Conservation (phyloP, 1,140 invertebrate genomes). For the Lepidurus arcticus region DNA sequence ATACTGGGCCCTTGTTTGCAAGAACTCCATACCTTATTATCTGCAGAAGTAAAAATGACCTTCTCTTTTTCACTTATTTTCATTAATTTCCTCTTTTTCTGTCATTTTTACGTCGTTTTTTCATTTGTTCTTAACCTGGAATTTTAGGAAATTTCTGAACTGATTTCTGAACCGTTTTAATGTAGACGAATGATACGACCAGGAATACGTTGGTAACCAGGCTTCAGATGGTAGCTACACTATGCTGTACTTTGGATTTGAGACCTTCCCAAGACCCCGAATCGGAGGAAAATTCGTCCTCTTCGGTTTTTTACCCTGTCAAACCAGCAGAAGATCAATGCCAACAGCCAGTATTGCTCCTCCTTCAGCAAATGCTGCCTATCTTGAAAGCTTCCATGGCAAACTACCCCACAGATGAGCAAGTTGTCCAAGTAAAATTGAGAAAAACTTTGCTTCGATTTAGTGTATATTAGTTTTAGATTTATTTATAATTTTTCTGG, state of each 20-base stretch:
- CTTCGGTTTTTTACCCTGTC: not conserved
- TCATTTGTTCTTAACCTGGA: not conserved
- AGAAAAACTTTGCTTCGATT: not conserved
- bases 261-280: slow-evolving; percentile 38
- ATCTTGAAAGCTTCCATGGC: slow-evolving; percentile 51
- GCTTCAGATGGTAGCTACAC: slow-evolving; percentile 62
- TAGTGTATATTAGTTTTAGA: not conserved
- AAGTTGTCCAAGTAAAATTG: slow-evolving; percentile 53
- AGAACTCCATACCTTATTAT: slow-evolving; percentile 52
- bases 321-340: slow-evolving; percentile 37
- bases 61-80: not conserved
- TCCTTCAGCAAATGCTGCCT: slow-evolving; percentile 57
- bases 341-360: slow-evolving; percentile 50
- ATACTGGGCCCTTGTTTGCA: slow-evolving; percentile 62
- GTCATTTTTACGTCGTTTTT: not conserved
- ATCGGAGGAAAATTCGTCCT: slow-evolving; percentile 25
- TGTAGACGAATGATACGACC: slow-evolving; percentile 47
- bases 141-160: not conserved
- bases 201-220: slow-evolving; percentile 50
- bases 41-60: slow-evolving; percentile 37
- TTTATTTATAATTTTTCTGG: no score
- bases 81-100: not conserved
- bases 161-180: slow-evolving; percentile 31
- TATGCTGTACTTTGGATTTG: slow-evolving; percentile 60
- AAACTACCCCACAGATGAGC: slow-evolving; percentile 52